Evolutionary conservation across 2,797 vertebrate genomes (phyloP), one percentile per base, ranked within the genome.

Genomic region (Mustela erminea): DNA sequence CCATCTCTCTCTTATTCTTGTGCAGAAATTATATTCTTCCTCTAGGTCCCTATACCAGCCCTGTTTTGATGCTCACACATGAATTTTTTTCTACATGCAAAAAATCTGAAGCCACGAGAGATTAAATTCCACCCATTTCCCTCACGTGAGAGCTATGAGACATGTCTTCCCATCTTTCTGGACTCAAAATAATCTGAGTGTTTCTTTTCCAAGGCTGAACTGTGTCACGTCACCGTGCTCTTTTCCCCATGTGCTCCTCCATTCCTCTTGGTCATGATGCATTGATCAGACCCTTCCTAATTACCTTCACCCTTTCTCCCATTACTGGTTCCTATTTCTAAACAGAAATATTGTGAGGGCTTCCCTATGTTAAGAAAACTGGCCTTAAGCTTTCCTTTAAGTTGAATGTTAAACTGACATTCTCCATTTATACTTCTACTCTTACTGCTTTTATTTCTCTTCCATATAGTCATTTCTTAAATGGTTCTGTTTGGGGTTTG

Each of bases 21-120:
- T 13, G 43, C 60, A 60, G 46, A 90, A 27, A 90, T 62, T 78
- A 75, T 64, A 83, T 80, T 94, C 83, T 96, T 94, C 21, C 38
- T 68, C n/a, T 14, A 85, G 58, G 41, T 83, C 17, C 64, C 43
- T 81, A 41, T 1, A 29, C 15, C 38, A 77, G 13, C 43, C 32
- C 17, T 88, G 93, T 93, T 27, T 77, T 4, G 0, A 17, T 54
- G 23, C 21, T 77, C 86, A 56, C 14, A 93, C 77, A 66, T 13
- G 14, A 80, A 56, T 68, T 66, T 68, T 35, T 74, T 90, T 29
- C 58, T 84, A 49, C 6, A 86, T 10, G 32, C 7, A 66, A 64
- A 75, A 70, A 54, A 38, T 32, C 46, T 60, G 52, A 95, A 95
- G 49, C 27, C 27, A 5, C 18, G 7, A 62, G 60, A 21, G 54